Evolutionary conservation across 53 echinoderm and acorn worm species (phyloP).

Genomic region (Stichopus horrens): DNA sequence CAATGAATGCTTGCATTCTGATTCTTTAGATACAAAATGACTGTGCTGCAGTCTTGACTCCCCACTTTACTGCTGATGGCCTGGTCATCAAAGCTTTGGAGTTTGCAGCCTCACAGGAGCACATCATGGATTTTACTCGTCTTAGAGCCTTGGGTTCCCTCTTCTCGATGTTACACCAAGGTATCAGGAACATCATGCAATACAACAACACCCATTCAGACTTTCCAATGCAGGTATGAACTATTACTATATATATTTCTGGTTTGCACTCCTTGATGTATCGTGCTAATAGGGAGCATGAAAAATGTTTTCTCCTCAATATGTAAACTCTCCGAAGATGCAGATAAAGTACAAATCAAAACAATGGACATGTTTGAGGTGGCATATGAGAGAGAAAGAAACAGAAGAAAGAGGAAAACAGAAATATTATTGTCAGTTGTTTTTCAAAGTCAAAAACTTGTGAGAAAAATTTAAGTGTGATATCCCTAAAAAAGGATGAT

Average conservation of each 20-base stretch:
- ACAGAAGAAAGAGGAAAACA: no score
- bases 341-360: neutral
- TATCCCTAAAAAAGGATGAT: no score
- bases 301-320: neutral
- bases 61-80: conserved; percentile 88
- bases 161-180: conserved; percentile 92
- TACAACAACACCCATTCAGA: conserved; percentile 91
- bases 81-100: conserved; percentile 81
- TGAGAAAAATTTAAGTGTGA: no score
- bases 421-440: no score
- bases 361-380: no score
- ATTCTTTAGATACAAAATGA: conserved; percentile 81
- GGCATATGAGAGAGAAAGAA: no score
- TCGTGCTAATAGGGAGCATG: neutral
- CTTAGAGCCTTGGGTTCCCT: conserved; percentile 89
- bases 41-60: conserved; percentile 68
- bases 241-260: neutral
- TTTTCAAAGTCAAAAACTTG: no score
- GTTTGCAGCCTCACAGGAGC: conserved; percentile 85
- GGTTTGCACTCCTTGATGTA: neutral
- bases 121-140: conserved; percentile 99
- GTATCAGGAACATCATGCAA: conserved; percentile 83
- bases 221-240: conserved; percentile 92
- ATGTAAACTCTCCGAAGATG: neutral
- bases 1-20: neutral